Conservation (phyloP, 1,140 invertebrate species). For the Bathynomus jamesi region DNA sequence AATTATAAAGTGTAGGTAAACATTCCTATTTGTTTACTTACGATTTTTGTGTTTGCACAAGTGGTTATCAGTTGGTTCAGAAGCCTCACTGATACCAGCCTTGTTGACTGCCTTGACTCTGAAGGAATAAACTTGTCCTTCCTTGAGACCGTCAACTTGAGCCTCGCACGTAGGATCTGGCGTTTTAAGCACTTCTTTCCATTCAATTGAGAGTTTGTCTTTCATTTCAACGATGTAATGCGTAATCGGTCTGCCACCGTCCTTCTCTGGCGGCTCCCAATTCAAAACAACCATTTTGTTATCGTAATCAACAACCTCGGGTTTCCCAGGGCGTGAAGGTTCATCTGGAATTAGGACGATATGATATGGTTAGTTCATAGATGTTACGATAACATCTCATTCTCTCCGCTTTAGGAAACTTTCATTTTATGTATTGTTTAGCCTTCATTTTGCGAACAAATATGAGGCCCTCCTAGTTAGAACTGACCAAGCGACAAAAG, state of each 20-base stretch:
- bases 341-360: constrained; percentile 54
- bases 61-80: constrained; percentile 83
- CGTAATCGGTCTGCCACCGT: constrained; percentile 89
- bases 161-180: constrained; percentile 64
- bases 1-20: no score
- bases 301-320: constrained; percentile 87
- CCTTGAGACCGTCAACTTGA: constrained; percentile 79
- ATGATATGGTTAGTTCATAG: no score
- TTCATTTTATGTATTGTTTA: no score
- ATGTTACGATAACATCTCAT: no score
- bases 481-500: no score
- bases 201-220: constrained; percentile 75
- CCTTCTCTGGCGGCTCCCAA: constrained; percentile 80
- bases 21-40: no score
- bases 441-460: background rate
- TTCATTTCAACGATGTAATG: constrained; percentile 94
- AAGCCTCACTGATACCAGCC: constrained; percentile 75
- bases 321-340: constrained; percentile 77
- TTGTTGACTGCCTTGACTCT: constrained; percentile 86
- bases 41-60: constrained; percentile 85
- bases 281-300: constrained; percentile 79
- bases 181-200: constrained; percentile 78
- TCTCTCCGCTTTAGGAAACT: no score
- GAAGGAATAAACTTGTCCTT: constrained; percentile 90
- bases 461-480: no score